Evolutionary conservation across 2,888 invertebrate genomes (phyloP), one percentile per base, ranked within the genome.

Genomic region (Philhelius pedissequus): DNA sequence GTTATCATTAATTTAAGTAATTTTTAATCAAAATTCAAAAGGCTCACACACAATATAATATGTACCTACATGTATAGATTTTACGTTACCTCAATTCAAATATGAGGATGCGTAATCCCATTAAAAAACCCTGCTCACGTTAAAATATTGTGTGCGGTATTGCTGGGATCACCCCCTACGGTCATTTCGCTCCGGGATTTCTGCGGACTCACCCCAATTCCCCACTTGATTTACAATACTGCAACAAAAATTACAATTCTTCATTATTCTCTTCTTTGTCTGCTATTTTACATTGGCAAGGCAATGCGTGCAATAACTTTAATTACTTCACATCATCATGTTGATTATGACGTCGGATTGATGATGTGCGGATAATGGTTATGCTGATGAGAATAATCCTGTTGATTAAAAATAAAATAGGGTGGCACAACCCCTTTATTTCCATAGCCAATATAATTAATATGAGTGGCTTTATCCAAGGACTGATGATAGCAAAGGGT

Each of bases 11-110:
- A n/a, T 30, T 30, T 9, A 35, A 69, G 48, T 75, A 62, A 70
- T 66, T 70, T 81, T 75, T 76, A 75, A 81, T 81, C 70, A 81
- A 75, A 75, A 81, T 81, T 70, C 75, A 76, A 66, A 75, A 69
- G 58, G 4, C 18, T 22, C 9, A 38, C 52, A 38, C 56, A 35
- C 52, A 35, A 32, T 56, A 20, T 35, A 20, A 54, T n/a, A n/a
- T n/a, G n/a, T n/a, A n/a, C n/a, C n/a, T n/a, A n/a, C n/a, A n/a
- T n/a, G n/a, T n/a, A n/a, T n/a, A n/a, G n/a, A 32, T 20, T 32
- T 18, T 4, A 18, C 2, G 9, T 9, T 9, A 9, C 9, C n/a
- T 52, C n/a, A 4, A 9, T 48, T 22, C 13, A 7, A 48, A 48
- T 48, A n/a, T 18, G 22, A 30, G n/a, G 3, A 20, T 13, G 22